Percentiles rank a stretch among this genome's conserved stretches.
Evolutionary conservation across 2,888 invertebrate species (phyloP).

Genomic region (Drosophila austrosaltans): DNA sequence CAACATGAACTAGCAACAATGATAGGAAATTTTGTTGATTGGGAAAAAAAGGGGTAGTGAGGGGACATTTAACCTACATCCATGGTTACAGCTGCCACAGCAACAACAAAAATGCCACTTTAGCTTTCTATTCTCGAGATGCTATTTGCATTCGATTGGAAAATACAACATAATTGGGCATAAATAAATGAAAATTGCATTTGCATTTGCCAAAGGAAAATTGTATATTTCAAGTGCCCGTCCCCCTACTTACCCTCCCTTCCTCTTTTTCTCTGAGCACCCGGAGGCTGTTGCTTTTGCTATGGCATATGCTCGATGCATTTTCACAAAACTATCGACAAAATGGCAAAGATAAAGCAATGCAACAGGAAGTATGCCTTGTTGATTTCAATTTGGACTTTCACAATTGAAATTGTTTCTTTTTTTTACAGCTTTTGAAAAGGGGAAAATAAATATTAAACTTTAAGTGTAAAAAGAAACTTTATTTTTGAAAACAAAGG

Average conservation of each 20-base stretch:
- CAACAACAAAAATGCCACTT: conserved; percentile 38
- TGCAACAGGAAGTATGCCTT: not conserved
- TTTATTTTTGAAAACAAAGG: not conserved
- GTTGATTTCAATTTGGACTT: not conserved
- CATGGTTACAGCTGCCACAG: too few relatives aligned
- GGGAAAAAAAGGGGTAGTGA: not conserved
- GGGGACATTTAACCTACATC: too few relatives aligned
- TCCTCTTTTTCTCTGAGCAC: not conserved
- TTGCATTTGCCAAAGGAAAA: conserved; percentile 31
- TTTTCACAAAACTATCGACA: conserved; percentile 4
- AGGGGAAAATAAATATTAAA: too few relatives aligned
- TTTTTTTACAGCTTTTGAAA: too few relatives aligned
- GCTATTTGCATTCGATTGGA: conserved; percentile 35
- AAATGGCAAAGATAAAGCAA: not conserved
- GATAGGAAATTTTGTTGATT: not conserved
- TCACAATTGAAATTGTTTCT: not conserved
- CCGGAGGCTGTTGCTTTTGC: not conserved
- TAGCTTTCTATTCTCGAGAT: conserved; percentile 48
- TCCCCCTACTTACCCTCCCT: conserved; percentile 12
- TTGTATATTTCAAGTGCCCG: conserved; percentile 65
- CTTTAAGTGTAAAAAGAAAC: too few relatives aligned
- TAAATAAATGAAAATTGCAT: conserved; percentile 49
- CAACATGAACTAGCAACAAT: too few relatives aligned
- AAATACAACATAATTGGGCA: conserved; percentile 59
- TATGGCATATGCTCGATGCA: conserved; percentile 4